phyloP scores from a whole-genome alignment of 2,113 vertebrate genomes.

The Tylochromis polylepis region DNA sequence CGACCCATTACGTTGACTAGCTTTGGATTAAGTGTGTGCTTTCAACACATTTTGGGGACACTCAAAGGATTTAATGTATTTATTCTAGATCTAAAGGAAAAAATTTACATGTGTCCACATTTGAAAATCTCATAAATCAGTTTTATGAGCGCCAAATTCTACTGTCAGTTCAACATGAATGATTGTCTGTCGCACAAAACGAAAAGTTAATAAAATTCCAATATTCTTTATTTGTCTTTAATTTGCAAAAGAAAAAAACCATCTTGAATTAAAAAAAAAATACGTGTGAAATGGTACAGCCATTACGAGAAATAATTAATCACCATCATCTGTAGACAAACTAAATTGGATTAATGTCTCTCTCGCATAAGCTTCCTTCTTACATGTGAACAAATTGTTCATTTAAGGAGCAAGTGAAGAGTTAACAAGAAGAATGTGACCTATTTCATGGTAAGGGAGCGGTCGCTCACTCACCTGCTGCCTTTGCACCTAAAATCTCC shows the following conservation, averaged over 20 bases:
- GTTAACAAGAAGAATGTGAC: not conserved
- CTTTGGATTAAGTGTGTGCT: not conserved
- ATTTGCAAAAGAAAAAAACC: not conserved
- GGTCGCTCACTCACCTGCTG: not conserved
- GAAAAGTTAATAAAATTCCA: not conserved
- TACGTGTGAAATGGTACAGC: not conserved
- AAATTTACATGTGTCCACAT: not conserved
- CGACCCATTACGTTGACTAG: not conserved
- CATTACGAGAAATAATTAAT: not conserved
- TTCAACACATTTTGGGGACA: not conserved
- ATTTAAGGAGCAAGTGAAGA: not conserved
- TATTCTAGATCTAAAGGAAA: rapidly evolving
- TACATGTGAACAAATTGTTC: not conserved
- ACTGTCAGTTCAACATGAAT: not conserved
- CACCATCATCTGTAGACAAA: not conserved
- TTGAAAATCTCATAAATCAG: not conserved
- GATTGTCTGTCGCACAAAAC: not conserved
- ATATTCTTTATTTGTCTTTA: not conserved
- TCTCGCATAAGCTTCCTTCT: not conserved
- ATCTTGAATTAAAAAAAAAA: not conserved
- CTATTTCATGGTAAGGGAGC: not conserved
- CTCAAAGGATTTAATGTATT: not conserved
- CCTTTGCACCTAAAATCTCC: not conserved
- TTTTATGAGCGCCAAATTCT: not conserved
- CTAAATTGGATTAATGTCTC: not conserved